Percentiles rank a stretch among this genome's conserved stretches.
phyloP scores from a whole-genome alignment of 1,140 invertebrate genomes.

The Caenorhabditis tropicalis region DNA sequence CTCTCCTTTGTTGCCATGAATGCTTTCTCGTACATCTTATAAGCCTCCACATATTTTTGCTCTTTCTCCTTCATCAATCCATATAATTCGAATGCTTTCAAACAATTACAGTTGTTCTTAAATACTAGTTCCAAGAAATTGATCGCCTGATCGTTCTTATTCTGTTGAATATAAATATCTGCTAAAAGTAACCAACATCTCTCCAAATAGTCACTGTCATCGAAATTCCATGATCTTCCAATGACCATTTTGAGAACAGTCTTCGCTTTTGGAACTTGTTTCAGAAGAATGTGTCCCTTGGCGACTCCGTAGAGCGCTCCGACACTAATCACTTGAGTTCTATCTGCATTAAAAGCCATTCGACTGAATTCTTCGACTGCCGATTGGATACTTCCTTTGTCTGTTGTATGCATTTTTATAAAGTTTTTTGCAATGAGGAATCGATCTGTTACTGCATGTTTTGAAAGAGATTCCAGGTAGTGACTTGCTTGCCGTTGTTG shows the following conservation, averaged over 20 bases:
- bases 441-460: neutral
- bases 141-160: conserved; percentile 84
- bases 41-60: conserved; percentile 86
- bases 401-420: conserved; percentile 79
- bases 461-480: neutral
- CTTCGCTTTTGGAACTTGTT: conserved; percentile 85
- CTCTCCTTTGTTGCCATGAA: conserved; percentile 83
- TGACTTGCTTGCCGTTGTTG: neutral
- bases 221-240: conserved; percentile 87
- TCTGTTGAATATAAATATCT: conserved; percentile 85
- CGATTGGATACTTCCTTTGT: conserved; percentile 84
- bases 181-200: conserved; percentile 89
- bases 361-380: conserved; percentile 84
- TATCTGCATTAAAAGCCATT: conserved; percentile 74
- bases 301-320: conserved; percentile 88
- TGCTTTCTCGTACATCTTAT: conserved; percentile 82
- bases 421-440: neutral
- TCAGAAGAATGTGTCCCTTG: conserved; percentile 84
- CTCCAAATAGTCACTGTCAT: conserved; percentile 93
- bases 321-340: conserved; percentile 78
- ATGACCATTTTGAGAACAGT: conserved; percentile 89
- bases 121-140: conserved; percentile 79
- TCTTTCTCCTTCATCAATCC: conserved; percentile 90
- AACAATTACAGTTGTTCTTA: conserved; percentile 77
- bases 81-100: conserved; percentile 86